A percentile compares a stretch with the other conserved stretches of the same genome.
Conservation (phyloP, 2,888 invertebrate genomes). For the Drosophila siamana region DNA sequence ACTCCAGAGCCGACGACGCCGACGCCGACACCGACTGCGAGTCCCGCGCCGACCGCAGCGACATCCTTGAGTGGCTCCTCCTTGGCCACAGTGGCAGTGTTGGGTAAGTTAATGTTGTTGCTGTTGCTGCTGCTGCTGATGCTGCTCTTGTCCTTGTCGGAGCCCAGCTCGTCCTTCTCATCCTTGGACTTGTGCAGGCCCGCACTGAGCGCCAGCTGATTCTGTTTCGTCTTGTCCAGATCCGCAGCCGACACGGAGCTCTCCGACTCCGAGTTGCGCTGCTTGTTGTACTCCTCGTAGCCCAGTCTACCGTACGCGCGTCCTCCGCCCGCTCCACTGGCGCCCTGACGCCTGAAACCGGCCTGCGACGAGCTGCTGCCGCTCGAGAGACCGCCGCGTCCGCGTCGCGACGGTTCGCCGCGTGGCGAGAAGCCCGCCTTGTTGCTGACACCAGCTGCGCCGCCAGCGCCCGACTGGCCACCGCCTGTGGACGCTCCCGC, state of each 20-base stretch:
- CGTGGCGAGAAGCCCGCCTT: conserved; percentile 93
- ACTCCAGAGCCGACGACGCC: not conserved
- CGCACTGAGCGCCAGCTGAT: conserved; percentile 89
- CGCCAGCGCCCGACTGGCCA: conserved; percentile 27
- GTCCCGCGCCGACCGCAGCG: conserved; percentile 17
- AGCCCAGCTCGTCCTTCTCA: conserved; percentile 53
- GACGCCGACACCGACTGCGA: not conserved
- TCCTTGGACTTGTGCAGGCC: conserved; percentile 86
- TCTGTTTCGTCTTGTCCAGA: conserved; percentile 89
- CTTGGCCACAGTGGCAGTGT: conserved; percentile 69
- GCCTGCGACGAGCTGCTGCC: conserved; percentile 83
- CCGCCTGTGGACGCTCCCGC: conserved; percentile 53
- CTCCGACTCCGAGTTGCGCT: conserved; percentile 82
- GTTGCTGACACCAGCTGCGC: conserved; percentile 53
- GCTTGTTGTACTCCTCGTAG: conserved; percentile 79
- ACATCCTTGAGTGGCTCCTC: conserved; percentile 61
- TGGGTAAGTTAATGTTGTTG: conserved; percentile 45
- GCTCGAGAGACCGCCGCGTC: conserved; percentile 87
- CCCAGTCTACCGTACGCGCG: conserved; percentile 76
- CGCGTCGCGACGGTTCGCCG: conserved; percentile 95
- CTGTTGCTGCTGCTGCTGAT: conserved; percentile 42
- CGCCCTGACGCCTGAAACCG: conserved; percentile 82
- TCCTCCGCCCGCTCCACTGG: conserved; percentile 7
- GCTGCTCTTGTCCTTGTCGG: conserved; percentile 73
- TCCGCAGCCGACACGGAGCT: conserved; percentile 48